Base-by-base conservation (phyloP, 1,140 invertebrate genomes). In the Eumaeus atala region DNA sequence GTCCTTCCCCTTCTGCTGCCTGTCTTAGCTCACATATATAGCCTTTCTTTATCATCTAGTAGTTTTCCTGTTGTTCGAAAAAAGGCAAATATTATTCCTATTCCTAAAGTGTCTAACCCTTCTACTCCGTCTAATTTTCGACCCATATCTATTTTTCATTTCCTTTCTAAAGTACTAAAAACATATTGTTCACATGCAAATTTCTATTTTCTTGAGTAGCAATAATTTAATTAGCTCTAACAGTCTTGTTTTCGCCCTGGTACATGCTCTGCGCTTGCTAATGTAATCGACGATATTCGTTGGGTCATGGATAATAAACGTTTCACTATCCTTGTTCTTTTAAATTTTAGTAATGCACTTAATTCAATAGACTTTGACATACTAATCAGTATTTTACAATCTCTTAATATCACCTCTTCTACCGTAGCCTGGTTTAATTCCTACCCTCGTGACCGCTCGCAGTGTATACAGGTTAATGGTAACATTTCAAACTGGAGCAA, bases 81-180 rank as follows among this genome's bases (percentile, higher is more conserved):
- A 37, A 33, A 42, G 7, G 56, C 49, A 9, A 37, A 52, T 16
- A 17, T 57, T 7, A 42, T 57, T 35, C 48, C 48, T 18, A 6
- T 56, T 9, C 42, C 50, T 12, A 57, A 57, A 57, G 33, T 18
- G 1, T 9, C 49, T 57, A 51, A 14, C 12, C 37, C 49, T 14
- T 11, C 17, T 48, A 18, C 33, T 9, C 40, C 33, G 14, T 47
- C 38, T 12, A 21, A 51, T 12, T 57, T 48, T 21, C 56, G 56
- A n/a, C n/a, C n/a, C n/a, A n/a, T n/a, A n/a, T 7, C 40, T 35
- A 5, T 6, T 34, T n/a, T n/a, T n/a, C n/a, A n/a, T 6, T 36
- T 54, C 21, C 40, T 54, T 35, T 54, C 52, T 36, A 54, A 54
- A 54, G 52, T 54, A 11, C 28, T 54, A n/a, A 12, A 33, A 48